Base-by-base conservation (phyloP, 2,888 invertebrate genomes). In the Blastobasis lacticolella region DNA sequence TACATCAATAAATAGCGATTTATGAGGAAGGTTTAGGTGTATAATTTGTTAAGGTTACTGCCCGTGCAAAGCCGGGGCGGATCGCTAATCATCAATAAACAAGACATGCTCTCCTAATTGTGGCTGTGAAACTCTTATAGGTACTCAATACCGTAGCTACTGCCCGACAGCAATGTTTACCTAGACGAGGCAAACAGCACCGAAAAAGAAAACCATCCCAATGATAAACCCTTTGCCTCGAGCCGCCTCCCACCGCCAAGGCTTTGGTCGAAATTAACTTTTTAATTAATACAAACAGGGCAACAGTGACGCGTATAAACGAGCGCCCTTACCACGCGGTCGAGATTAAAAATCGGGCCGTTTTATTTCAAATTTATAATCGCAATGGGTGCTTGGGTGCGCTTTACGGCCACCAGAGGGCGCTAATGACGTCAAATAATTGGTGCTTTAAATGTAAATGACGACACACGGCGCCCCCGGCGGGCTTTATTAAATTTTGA, bases 381-480 rank as follows among this genome's bases (percentile, higher is more conserved):
- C 69, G 73, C 71, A 74, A 78, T 78, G 75, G 71, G 67, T 63
- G 69, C 71, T 77, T 85, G 81, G 84, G 83, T 87, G 87, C 87
- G 86, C 84, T 87, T 87, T 84, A 87, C 84, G 65, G 79, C 75
- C 71, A 67, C 63, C 79, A 74, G 80, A 76, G 84, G 81, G 82
- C 84, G 82, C 87, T 86, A 87, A 88, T 87, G 87, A 86, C 81
- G 72, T 83, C 85, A 81, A 83, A 87, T 87, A 87, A 88, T 86
- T 86, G 87, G 84, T 82, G 78, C 87, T 88, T 87, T 87, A 86
- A 82, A 88, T 88, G 88, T 86, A 84, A 87, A 88, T 87, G 81
- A 78, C 81, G 81, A 83, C 79, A 85, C 81, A 84, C 77, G 76
- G 75, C 69, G 66, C 67, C 66, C 74, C 67, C 69, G 58, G 69